A percentile compares a stretch with the other conserved stretches of the same genome.
Conservation (phyloP, 2,888 invertebrate species). For the Chalcosyrphus nemorum region DNA sequence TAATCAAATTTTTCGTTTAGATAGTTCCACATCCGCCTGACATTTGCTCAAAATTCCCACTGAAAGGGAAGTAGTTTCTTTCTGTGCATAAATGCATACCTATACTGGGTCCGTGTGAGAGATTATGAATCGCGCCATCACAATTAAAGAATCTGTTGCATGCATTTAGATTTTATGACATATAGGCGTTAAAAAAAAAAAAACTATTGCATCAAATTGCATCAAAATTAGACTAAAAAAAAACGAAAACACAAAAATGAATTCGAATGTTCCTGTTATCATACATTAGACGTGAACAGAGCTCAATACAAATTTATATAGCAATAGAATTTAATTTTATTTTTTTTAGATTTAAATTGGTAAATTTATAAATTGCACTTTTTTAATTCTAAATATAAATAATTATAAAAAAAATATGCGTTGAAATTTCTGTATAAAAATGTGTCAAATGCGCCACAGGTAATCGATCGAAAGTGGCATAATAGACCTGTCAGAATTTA, state of each 20-base stretch:
- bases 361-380: constrained; percentile 1
- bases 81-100: neutral
- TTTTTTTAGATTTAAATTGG: neutral
- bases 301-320: constrained; percentile 20
- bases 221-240: constrained; percentile 2
- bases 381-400: constrained; percentile 8
- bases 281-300: constrained; percentile 25
- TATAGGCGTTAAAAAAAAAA: neutral
- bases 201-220: neutral
- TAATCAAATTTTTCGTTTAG: constrained; percentile 5
- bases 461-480: neutral
- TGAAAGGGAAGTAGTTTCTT: neutral
- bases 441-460: neutral
- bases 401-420: neutral
- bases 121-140: neutral
- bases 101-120: constrained; percentile 7
- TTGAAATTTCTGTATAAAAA: neutral
- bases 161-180: constrained; percentile 34
- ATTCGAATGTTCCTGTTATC: constrained; percentile 42
- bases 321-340: constrained; percentile 22
- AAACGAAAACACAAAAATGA: neutral
- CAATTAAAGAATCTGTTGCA: constrained; percentile 28
- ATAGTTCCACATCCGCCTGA: constrained; percentile 67
- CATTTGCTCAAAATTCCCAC: constrained; percentile 10
- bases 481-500: no score